Conservation (phyloP, 2,113 vertebrate genomes). For the Pelusios castaneus region DNA sequence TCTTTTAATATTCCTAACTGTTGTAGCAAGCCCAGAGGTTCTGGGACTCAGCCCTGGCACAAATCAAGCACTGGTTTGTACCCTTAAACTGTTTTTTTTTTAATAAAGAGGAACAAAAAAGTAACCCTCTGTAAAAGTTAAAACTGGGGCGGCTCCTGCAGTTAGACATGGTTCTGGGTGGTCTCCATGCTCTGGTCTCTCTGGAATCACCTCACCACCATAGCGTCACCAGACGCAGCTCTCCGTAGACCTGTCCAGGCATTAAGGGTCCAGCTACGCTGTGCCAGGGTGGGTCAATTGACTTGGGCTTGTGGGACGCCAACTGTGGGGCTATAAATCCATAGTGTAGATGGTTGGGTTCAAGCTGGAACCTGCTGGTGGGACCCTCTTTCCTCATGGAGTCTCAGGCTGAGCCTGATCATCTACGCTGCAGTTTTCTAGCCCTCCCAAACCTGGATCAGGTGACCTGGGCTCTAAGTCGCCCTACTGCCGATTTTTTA, state of each 20-base stretch:
- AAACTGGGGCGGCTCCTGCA: not conserved
- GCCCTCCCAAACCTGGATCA: too few species aligned
- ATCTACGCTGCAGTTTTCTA: too few species aligned
- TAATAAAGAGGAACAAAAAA: not conserved
- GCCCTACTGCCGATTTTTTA: too few species aligned
- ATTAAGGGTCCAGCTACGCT: not conserved
- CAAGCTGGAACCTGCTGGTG: too few species aligned
- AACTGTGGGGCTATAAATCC: not conserved
- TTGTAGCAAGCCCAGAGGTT: too few species aligned
- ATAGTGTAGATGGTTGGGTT: not conserved
- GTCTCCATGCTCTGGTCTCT: not conserved
- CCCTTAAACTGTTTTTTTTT: not conserved
- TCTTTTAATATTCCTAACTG: too few species aligned
- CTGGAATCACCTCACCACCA: not conserved
- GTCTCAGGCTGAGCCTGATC: too few species aligned
- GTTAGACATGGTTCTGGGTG: not conserved
- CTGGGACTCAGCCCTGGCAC: too few species aligned
- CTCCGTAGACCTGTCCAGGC: not conserved
- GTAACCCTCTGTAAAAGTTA: not conserved
- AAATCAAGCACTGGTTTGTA: not conserved
- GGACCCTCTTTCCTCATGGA: too few species aligned
- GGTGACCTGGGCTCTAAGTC: too few species aligned
- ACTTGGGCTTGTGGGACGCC: too few species aligned
- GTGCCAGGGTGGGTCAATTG: not conserved
- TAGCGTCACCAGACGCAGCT: not conserved